Base-by-base conservation (phyloP, 1,140 invertebrate genomes). In the Pararge aegeria region DNA sequence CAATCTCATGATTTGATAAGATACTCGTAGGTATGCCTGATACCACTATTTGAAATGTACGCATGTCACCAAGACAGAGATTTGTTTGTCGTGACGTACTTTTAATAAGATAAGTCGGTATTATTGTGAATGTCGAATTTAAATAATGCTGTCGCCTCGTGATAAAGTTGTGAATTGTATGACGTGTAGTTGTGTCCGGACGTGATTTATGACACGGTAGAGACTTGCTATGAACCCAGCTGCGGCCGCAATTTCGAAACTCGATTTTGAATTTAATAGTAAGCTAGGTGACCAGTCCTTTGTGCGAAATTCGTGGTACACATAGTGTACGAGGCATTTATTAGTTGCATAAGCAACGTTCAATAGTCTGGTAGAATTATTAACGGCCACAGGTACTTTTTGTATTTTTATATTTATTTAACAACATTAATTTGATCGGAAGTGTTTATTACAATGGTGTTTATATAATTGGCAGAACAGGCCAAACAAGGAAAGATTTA, bases 1-100 rank as follows among this genome's bases (percentile, higher is more conserved):
- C 81, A 83, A 86, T 84, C 74, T 72, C 62, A 68, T 66, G 70
- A 79, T 84, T 80, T 82, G 85, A 88, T 88, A 84, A 84, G 75
- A 75, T 66, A 27, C n/a, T n/a, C n/a, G n/a, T n/a, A 69, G 50
- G 52, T 49, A 55, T 62, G 66, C 66, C 54, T 68, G 70, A 75
- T 81, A 83, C 56, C 64, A 67, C 59, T 83, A 75, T 82, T 83
- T 83, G 74, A 74, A 73, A 71, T 75, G 56, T 64, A 80, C 72
- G 73, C 70, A 67, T 80, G 77, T 76, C 76, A 80, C 75, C 62
- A 54, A 68, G 65, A 74, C 68, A 56, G 74, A 78, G 85, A 88
- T 88, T 86, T 86, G 75, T 82, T 78, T 70, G 49, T 50, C 44
- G 65, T 85, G 80, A 87, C 84, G 81, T 79, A 61, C 54, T 24